Base-by-base conservation (phyloP, 2,113 vertebrate genomes). In the Hirundichthys speculiger region DNA sequence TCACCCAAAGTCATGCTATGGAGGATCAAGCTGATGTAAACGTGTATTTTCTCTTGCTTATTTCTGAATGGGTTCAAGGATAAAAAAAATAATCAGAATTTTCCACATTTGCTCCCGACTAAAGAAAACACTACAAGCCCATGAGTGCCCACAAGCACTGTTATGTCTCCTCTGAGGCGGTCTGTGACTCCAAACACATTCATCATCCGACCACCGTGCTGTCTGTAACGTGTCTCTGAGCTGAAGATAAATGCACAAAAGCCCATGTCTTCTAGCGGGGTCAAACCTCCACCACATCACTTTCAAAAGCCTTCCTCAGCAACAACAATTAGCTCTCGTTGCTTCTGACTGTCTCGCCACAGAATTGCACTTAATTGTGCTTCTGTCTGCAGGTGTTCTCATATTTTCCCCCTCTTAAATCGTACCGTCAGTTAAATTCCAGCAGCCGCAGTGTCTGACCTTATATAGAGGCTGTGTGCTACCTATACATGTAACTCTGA, bases 351-450 rank as follows among this genome's bases (percentile, higher is more conserved):
- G 79, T 88, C 85, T 89, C 73, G 87, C 82, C 83, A 22, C 73
- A 74, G 80, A 86, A 91, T 89, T 88, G 76, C 74, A 79, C 84
- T 79, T 88, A 90, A 90, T 90, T 85, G 70, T 59, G 39, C 56
- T 18, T 68, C 69, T 73, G 86, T 83, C 84, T 80, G 73, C 51
- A 9, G 42, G 55, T 76, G 55, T 64, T 57, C 57, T 25, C 71
- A 67, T 19, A 42, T 63, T 54, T 83, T 61, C 55, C 48, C 46
- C 70, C 27, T 22, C 68, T 68, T 18, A n/a, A 83, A 58, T 69
- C 66, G 13, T 49, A 48, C 47, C 64, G 65, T 83, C 59, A 69
- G 59, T 61, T 55, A 57, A 57, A 79, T 45, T 75, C 46, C 49
- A 40, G 67, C 60, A 83, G 84, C 43, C 57, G 7, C 21, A 73